Percentiles rank a stretch among this genome's conserved stretches.
Evolutionary conservation across 2,888 invertebrate genomes (phyloP).

Genomic region (Cheiracanthium punctorium): DNA sequence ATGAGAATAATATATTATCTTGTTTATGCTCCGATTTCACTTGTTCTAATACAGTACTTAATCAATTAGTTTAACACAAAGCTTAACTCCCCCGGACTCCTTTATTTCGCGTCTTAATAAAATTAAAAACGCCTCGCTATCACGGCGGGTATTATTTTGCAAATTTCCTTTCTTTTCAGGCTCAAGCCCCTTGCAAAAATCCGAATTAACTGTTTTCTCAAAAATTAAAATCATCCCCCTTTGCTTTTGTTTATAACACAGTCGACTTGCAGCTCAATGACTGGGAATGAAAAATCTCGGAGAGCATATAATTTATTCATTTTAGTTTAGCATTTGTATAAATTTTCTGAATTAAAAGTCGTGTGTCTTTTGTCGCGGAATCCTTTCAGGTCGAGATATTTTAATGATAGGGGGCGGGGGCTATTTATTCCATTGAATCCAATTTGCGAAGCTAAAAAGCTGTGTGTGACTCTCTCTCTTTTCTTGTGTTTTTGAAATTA

Average conservation of each 20-base stretch:
- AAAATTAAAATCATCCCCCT: neutral
- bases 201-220: neutral
- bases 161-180: neutral
- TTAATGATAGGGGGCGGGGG: too few relatives aligned
- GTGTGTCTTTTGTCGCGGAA: neutral
- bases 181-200: neutral
- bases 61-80: constrained; percentile 4
- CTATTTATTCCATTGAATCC: too few relatives aligned
- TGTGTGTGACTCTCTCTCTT: too few relatives aligned
- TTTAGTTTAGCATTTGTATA: neutral
- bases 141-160: neutral
- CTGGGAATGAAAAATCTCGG: neutral
- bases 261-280: neutral
- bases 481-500: too few relatives aligned
- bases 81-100: neutral
- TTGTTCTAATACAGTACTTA: neutral
- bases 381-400: neutral
- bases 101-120: neutral
- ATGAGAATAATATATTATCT: constrained; percentile 18
- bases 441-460: too few relatives aligned
- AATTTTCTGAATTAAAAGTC: neutral
- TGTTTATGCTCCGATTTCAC: neutral
- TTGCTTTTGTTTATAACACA: neutral
- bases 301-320: neutral
- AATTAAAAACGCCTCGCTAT: neutral